Evolutionary conservation across 2,797 vertebrate genomes (phyloP), one percentile per base, ranked within the genome.

Genomic region (Rhynchonycteris naso): DNA sequence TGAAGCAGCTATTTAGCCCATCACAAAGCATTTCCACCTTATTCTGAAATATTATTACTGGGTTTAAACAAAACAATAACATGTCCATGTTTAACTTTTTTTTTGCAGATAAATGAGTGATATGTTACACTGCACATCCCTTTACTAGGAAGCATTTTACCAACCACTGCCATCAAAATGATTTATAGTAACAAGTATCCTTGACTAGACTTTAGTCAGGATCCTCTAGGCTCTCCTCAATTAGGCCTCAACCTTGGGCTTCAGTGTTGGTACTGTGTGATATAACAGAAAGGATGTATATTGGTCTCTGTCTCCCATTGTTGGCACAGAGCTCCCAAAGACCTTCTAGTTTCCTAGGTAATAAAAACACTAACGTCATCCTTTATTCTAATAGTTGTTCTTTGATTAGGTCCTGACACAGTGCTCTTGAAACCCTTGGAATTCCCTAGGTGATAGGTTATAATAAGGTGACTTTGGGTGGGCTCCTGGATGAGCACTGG

Each of bases 1-100:
- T 21, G 59, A 11, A 30, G 30, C 0, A 71, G 2, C 11, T 43
- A 21, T 71, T 81, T 14, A 26, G 4, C 47, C 2, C 1, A 18
- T n/a, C 35, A 72, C 2, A 59, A 2, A 21, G 2, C 33, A 24
- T 21, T 16, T 8, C 3, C 4, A 63, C 4, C 10, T 0, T 56
- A 3, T 16, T 76, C 65, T 61, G n/a, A 38, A 56, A 22, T 30
- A 2, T 88, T 87, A 38, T 52, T 74, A 43, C 8, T 52, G 3
- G 1, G 7, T 65, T 87, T 78, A 68, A 43, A 56, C 52, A 69
- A 61, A 66, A 72, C 11, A 10, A 68, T 33, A 63, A 54, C 71
- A 24, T 87, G 26, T 22, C 3, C 21, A 19, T n/a, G 15, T 26
- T 30, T 54, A 85, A 21, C 7, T 50, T 69, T 80, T 43, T 43